A percentile compares a stretch with the other conserved stretches of the same genome.
Conservation (phyloP, 1,140 invertebrate genomes). For the Euglossa dilemma region DNA sequence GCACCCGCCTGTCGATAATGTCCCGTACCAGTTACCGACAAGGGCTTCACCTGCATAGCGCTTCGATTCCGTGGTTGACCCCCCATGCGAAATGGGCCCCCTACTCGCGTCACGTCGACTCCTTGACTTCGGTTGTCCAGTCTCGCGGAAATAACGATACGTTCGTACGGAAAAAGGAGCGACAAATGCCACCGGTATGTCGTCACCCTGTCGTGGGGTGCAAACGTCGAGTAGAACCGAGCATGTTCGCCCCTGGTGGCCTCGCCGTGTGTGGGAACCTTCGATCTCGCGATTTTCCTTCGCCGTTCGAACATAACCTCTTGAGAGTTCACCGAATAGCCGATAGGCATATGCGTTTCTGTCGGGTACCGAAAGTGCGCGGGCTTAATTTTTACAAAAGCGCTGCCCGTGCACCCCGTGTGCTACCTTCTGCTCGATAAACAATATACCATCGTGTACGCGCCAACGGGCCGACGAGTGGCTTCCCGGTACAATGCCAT, state of each 20-base stretch:
- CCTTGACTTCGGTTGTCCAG: conserved; percentile 67
- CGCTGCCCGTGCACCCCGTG: conserved; percentile 48
- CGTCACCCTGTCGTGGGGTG: conserved; percentile 50
- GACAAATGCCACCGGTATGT: conserved; percentile 28
- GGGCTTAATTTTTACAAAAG: conserved; percentile 70
- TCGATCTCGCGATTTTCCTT: conserved; percentile 48
- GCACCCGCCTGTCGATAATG: conserved; percentile 76
- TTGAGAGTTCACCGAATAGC: conserved; percentile 53
- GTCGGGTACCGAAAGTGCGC: conserved; percentile 20
- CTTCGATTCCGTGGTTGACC: conserved; percentile 53
- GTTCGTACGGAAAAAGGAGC: conserved; percentile 59
- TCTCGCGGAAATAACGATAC: conserved; percentile 79
- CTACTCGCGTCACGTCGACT: conserved; percentile 42
- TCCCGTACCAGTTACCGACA: conserved; percentile 59
- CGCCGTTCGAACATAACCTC: conserved; percentile 33
- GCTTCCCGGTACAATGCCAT: conserved; percentile 74
- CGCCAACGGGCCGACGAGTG: conserved; percentile 79
- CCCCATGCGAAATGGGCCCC: conserved; percentile 59
- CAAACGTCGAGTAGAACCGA: neutral
- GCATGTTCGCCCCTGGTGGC: conserved; percentile 67
- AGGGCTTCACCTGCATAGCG: conserved; percentile 52
- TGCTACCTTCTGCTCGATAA: conserved; percentile 73
- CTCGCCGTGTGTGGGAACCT: conserved; percentile 75
- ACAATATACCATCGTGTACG: conserved; percentile 81
- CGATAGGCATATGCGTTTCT: conserved; percentile 51